Percentiles rank a stretch among this genome's conserved stretches.
Evolutionary conservation across 2,113 vertebrate genomes (phyloP).

Genomic region (Zootoca vivipara): DNA sequence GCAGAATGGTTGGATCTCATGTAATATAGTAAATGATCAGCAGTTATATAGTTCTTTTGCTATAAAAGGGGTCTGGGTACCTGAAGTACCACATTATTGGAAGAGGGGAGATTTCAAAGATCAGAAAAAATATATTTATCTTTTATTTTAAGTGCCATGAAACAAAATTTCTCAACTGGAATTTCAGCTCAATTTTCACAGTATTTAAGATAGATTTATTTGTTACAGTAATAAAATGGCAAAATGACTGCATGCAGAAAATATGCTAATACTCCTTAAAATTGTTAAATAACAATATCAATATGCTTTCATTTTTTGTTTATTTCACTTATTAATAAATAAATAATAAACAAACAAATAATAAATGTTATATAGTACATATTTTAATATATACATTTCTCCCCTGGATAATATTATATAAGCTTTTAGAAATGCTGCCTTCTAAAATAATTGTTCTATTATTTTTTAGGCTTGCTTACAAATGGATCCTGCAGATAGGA

Average conservation of each 20-base stretch:
- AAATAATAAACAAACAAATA: neutral
- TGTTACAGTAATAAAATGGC: neutral
- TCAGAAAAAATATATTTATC: neutral
- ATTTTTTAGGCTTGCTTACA: conserved; percentile 73
- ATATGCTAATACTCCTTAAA: neutral
- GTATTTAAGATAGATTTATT: neutral
- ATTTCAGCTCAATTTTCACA: neutral
- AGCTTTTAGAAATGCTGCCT: neutral
- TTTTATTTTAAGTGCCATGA: neutral
- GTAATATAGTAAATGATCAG: neutral
- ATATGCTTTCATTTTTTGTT: no score
- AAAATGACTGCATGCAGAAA: neutral
- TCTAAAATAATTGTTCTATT: conserved; percentile 16
- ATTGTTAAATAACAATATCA: neutral
- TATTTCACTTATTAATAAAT: neutral
- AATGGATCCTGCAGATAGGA: conserved; percentile 72
- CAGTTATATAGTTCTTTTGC: neutral
- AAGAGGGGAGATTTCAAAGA: neutral
- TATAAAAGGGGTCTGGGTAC: neutral
- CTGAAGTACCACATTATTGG: neutral
- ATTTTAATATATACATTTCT: neutral
- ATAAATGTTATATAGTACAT: neutral
- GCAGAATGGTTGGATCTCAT: neutral
- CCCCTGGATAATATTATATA: neutral
- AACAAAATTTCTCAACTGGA: neutral